A percentile compares a stretch with the other conserved stretches of the same genome.
Conservation (phyloP, 2,888 invertebrate species). For the Amitus sp. region DNA sequence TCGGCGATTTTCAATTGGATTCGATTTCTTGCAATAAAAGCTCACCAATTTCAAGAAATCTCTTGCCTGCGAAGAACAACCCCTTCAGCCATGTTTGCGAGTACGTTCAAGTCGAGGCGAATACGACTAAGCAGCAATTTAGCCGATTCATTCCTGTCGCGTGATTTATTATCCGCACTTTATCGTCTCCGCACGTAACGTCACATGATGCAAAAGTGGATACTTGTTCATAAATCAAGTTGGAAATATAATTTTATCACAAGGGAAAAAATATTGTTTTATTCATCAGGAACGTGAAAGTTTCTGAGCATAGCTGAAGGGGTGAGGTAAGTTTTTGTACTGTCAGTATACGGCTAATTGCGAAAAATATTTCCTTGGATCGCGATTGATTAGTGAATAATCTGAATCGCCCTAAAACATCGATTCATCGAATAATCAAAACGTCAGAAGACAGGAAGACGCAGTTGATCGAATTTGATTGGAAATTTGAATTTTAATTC, state of each 20-base stretch:
- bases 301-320: not conserved
- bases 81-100: not conserved
- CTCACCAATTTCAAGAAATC: constrained; percentile 6
- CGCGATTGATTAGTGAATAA: too few species aligned
- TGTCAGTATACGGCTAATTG: too few species aligned
- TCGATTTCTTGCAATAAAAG: constrained; percentile 2
- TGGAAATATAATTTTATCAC: not conserved
- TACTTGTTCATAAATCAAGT: constrained; percentile 6
- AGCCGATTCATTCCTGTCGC: constrained; percentile 61
- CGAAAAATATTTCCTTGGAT: too few species aligned
- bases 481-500: too few species aligned
- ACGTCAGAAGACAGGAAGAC: too few species aligned
- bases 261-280: not conserved
- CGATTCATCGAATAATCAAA: too few species aligned
- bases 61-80: not conserved
- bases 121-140: constrained; percentile 61
- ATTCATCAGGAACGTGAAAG: not conserved
- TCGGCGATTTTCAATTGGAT: not conserved
- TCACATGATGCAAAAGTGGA: constrained; percentile 1
- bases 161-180: constrained; percentile 51
- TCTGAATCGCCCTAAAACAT: too few species aligned
- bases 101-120: constrained; percentile 35
- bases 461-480: too few species aligned
- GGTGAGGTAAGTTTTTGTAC: not conserved
- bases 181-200: constrained; percentile 15